Evolutionary conservation across 2,113 vertebrate species (phyloP).

Genomic region (Nanorana parkeri): DNA sequence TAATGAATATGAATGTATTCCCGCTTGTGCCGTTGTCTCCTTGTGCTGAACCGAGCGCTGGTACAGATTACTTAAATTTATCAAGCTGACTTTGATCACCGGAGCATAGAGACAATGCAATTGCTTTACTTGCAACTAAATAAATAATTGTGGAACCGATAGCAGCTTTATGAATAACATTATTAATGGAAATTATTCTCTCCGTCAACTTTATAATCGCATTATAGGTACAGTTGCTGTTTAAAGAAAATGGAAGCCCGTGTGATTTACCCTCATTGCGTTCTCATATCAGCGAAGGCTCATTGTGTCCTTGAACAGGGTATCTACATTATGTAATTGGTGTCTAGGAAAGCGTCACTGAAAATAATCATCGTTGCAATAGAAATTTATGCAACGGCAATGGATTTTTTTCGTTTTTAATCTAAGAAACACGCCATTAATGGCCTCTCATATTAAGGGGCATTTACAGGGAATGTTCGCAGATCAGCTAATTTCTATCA

Average conservation of each 20-base stretch:
- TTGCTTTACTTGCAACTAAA: slow-evolving; percentile 44
- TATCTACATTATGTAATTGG: slow-evolving; percentile 9
- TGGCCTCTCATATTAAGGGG: background rate
- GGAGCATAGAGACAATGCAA: slow-evolving; percentile 22
- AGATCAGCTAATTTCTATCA: too few species aligned
- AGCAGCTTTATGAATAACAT: slow-evolving; percentile 37
- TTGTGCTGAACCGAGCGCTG: background rate
- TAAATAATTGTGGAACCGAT: slow-evolving; percentile 44
- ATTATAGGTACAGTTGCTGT: slow-evolving; percentile 34
- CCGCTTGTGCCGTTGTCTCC: background rate
- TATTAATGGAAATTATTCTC: slow-evolving; percentile 37
- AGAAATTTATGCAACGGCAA: slow-evolving; percentile 9
- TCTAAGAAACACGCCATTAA: background rate
- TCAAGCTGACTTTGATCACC: slow-evolving; percentile 26
- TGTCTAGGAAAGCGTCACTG: background rate
- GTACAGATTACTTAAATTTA: slow-evolving; percentile 31
- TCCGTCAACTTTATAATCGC: slow-evolving; percentile 38
- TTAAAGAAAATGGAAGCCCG: slow-evolving; percentile 13
- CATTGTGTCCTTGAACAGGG: slow-evolving; percentile 25
- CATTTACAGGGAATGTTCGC: slow-evolving; percentile 12
- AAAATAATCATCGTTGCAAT: background rate
- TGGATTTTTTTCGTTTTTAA: background rate
- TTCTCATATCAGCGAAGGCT: slow-evolving; percentile 17
- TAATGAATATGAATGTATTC: too few species aligned
- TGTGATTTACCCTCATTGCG: slow-evolving; percentile 45